Base-by-base conservation (phyloP, 2,888 invertebrate genomes). In the Drosophila falleni region DNA sequence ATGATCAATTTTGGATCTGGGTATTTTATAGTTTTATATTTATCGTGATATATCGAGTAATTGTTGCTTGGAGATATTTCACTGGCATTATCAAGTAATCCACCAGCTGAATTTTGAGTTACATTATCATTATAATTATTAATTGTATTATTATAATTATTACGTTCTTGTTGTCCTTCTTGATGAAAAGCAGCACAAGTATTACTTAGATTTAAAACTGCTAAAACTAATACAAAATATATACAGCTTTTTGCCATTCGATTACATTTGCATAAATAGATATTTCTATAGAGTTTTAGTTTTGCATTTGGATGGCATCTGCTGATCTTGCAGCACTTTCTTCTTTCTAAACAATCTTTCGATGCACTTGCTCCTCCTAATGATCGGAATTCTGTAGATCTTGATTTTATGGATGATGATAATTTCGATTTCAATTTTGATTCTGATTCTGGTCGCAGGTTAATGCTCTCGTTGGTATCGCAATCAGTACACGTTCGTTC, bases 171-270 rank as follows among this genome's bases (percentile, higher is more conserved):
- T 33, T 19, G 44, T 64, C 59, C 62, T 35, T 69, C 61, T 49
- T 63, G 67, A 31, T 42, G 55, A 44, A 31, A 42, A 44, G 42
- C 42, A 78, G 87, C 88, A 72, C 63, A 71, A 74, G 78, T 86
- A 69, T 74, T 69, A 56, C 71, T 74, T 88, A 84, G 74, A 74
- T 59, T 19, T 80, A 78, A 41, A 8, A 84, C 76, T 71, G 74
- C 75, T 88, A 84, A 88, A 86, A 88, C 87, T 84, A 84, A 84
- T 84, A 88, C 71, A 84, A 88, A 88, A 86, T 88, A 84, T 84
- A 88, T 86, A 88, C 83, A 84, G 78, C 78, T 81, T 62, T 64
- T 71, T 86, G 89, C 87, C 89, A 84, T 84, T 75, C 87, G 89
- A 81, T 86, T 80, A 76, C 75, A 68, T 88, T 67, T 71, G 67